Conservation (phyloP, 2,113 vertebrate genomes). For the Pelusios castaneus region DNA sequence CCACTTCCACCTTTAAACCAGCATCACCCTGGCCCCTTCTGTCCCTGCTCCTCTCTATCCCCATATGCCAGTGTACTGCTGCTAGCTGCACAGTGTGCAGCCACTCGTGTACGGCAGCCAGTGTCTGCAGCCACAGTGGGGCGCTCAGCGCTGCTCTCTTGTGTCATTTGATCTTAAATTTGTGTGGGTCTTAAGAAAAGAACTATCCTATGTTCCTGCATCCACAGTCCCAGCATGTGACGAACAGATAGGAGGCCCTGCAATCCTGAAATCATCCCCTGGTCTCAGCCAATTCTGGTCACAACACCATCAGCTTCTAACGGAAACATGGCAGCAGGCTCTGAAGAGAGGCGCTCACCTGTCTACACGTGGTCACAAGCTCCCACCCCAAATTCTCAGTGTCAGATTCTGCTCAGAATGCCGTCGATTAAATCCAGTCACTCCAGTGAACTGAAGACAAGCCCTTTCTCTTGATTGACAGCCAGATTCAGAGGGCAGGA, state of each 20-base stretch:
- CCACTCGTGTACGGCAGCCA: background rate
- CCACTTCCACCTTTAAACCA: background rate
- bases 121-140: background rate
- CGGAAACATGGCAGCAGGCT: background rate
- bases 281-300: background rate
- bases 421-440: background rate
- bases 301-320: background rate
- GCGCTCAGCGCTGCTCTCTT: background rate
- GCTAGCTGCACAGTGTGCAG: constrained; percentile 5
- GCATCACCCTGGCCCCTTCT: background rate
- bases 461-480: background rate
- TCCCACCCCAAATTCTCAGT: background rate
- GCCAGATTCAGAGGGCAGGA: background rate
- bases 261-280: background rate
- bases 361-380: background rate
- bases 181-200: constrained; percentile 10
- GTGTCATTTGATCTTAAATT: background rate
- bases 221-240: background rate
- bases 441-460: background rate
- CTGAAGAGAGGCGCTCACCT: background rate
- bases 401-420: background rate
- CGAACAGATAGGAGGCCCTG: background rate
- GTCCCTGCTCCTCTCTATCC: background rate
- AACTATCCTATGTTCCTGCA: background rate
- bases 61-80: background rate